Percentiles rank a stretch among this genome's conserved stretches.
Evolutionary conservation across 1,140 invertebrate species (phyloP).

Genomic region (Paraescarpia echinospica): DNA sequence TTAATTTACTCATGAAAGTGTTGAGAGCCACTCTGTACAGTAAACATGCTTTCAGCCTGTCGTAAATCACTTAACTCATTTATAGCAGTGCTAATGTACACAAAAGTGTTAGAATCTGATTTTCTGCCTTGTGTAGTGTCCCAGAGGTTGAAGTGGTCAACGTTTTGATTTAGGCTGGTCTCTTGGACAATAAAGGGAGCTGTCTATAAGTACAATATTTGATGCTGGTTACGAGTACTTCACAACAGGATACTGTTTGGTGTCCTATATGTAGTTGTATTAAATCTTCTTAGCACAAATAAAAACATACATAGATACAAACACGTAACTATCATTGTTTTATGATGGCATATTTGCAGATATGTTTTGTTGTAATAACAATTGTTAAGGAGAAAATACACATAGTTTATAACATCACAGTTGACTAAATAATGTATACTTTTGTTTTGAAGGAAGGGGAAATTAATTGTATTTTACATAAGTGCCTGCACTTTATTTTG

Average conservation of each 20-base stretch:
- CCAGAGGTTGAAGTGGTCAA: not conserved
- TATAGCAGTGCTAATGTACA: not conserved
- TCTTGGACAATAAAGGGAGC: not conserved
- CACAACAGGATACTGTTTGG: not conserved
- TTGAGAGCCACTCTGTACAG: not conserved
- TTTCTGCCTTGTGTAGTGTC: not conserved
- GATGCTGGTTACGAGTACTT: not conserved
- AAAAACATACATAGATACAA: not conserved
- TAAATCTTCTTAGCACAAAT: not conserved
- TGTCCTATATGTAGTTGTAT: not conserved
- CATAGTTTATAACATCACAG: not conserved
- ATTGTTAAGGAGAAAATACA: not conserved
- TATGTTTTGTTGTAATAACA: not conserved
- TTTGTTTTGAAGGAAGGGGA: too few relatives aligned
- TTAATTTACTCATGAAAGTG: slow-evolving; percentile 1
- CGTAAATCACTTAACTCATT: not conserved
- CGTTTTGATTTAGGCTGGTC: not conserved
- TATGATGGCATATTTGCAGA: not conserved
- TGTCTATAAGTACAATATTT: not conserved
- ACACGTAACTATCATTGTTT: not conserved
- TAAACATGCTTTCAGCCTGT: not conserved
- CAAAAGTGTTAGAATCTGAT: not conserved
- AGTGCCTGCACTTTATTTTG: too few relatives aligned
- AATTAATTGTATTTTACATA: too few relatives aligned
- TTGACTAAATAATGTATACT: too few relatives aligned